A percentile compares a stretch with the other conserved stretches of the same genome.
These are phyloP conservation scores for Trissolcus basalis DNA, from an alignment of 1,140 invertebrate genomes.

Conservation along the genomic window DNA sequence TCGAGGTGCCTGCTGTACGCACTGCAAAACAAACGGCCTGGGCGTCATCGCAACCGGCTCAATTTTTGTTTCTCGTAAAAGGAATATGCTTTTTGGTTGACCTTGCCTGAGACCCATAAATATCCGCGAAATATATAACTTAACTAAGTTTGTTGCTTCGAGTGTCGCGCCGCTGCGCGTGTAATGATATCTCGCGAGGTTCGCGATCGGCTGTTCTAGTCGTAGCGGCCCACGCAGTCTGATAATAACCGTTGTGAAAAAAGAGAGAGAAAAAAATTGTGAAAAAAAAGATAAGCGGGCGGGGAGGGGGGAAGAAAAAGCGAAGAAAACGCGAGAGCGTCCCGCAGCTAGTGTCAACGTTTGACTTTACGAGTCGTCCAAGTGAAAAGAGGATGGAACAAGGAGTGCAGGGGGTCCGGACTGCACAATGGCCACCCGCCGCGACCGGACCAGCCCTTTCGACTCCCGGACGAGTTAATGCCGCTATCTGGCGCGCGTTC, in stretches of 20 bases:
- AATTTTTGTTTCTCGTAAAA: too few relatives aligned
- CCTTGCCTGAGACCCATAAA: conserved; percentile 19
- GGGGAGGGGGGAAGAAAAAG: conserved; percentile 18
- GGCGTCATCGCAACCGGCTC: too few relatives aligned
- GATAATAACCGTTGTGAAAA: conserved; percentile 33
- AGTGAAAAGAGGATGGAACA: conserved; percentile 62
- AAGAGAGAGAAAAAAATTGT: conserved; percentile 10
- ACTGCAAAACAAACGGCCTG: too few relatives aligned
- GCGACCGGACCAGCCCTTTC: conserved; percentile 68
- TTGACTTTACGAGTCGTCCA: conserved; percentile 69
- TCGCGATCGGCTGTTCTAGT: conserved; percentile 20
- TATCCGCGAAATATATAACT: conserved; percentile 33
- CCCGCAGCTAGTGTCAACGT: conserved; percentile 73
- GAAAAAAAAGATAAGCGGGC: conserved; percentile 39
- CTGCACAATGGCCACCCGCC: conserved; percentile 71
- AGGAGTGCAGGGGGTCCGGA: conserved; percentile 63
- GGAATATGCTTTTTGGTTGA: conserved; percentile 29
- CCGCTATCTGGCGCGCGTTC: conserved; percentile 61
- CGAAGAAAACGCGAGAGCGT: conserved; percentile 49
- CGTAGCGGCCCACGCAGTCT: conserved; percentile 43
- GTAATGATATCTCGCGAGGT: conserved; percentile 43
- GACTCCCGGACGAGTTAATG: conserved; percentile 73
- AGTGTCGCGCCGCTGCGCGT: neutral
- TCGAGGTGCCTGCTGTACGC: neutral
- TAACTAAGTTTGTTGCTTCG: conserved; percentile 31